These are phyloP conservation scores for Sphecodes monilicornis DNA, from an alignment of 2,888 invertebrate species.

Conservation along the genomic window DNA sequence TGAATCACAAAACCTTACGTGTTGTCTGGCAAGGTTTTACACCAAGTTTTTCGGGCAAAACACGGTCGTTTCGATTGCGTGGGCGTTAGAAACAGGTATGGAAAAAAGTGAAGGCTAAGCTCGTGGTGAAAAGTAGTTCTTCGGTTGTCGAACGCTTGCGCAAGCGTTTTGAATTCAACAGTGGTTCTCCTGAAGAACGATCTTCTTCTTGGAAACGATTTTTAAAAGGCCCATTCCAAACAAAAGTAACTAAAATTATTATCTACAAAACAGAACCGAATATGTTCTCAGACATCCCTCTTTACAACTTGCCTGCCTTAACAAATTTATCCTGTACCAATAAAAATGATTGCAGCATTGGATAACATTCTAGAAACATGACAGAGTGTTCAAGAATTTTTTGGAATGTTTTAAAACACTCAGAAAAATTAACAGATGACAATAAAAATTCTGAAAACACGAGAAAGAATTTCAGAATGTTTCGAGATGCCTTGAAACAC, in stretches of 20 bases:
- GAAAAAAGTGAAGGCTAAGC: slow-evolving; percentile 41
- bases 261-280: too few species aligned
- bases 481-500: neutral
- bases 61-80: slow-evolving; percentile 15
- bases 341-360: too few species aligned
- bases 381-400: neutral
- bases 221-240: too few species aligned
- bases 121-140: slow-evolving; percentile 33
- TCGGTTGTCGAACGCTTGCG: slow-evolving; percentile 12
- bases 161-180: slow-evolving; percentile 10
- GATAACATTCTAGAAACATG: too few species aligned
- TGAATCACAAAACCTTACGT: slow-evolving; percentile 24
- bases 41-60: neutral
- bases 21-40: slow-evolving; percentile 6
- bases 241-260: too few species aligned
- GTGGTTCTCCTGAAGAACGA: neutral
- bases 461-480: neutral
- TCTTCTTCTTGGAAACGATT: neutral
- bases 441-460: neutral
- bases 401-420: too few species aligned
- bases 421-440: too few species aligned
- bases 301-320: too few species aligned
- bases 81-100: slow-evolving; percentile 32
- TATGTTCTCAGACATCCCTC: too few species aligned
- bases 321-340: too few species aligned